Evolutionary conservation across 2,797 vertebrate species (phyloP).

Genomic region (Argya squamiceps): DNA sequence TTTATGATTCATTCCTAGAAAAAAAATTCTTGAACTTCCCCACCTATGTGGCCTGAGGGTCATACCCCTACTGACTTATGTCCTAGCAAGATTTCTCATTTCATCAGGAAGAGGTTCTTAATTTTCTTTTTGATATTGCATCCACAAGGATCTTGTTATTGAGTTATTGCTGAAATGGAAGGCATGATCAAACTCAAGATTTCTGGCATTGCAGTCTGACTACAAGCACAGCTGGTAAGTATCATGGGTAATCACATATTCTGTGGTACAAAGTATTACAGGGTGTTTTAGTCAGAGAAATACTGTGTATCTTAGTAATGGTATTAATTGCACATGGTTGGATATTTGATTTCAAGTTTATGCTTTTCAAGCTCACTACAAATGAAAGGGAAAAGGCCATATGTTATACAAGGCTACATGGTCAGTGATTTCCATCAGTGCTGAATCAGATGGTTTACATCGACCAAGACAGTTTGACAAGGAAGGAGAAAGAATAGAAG

Average conservation of each 20-base stretch:
- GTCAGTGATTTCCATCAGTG: neutral
- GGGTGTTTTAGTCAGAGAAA: neutral
- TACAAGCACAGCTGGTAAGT: neutral
- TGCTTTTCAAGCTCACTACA: neutral
- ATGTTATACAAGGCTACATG: neutral
- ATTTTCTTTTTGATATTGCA: neutral
- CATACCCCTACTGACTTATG: neutral
- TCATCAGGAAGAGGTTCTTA: neutral
- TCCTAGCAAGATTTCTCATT: neutral
- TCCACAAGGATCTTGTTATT: neutral
- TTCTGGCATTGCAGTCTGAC: neutral
- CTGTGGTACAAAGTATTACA: neutral
- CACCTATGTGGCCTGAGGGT: constrained; percentile 3
- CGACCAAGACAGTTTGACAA: neutral
- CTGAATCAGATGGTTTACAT: neutral
- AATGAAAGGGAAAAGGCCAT: neutral
- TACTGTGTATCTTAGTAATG: neutral
- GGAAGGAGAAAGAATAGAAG: neutral
- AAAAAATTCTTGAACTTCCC: neutral
- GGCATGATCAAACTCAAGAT: neutral
- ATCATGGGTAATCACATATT: neutral
- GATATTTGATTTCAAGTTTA: neutral
- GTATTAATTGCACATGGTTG: neutral
- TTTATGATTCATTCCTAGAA: constrained; percentile 25
- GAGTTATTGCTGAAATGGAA: neutral